phyloP scores from a whole-genome alignment of 2,113 vertebrate species.

The Euleptes europaea region DNA sequence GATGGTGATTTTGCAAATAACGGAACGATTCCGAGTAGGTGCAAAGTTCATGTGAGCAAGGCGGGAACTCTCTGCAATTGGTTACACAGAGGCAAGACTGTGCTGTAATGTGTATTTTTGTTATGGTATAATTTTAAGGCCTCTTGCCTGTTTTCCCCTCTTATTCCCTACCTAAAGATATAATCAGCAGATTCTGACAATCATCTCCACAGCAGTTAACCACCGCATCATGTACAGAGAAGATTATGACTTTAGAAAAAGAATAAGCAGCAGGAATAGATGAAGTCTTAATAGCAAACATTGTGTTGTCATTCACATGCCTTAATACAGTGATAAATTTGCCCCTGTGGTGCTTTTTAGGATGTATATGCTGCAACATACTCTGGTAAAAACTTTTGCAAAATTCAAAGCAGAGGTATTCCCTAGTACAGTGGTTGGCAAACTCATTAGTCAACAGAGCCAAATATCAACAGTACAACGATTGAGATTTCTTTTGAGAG shows the following conservation, averaged over 20 bases:
- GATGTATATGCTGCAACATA: background rate
- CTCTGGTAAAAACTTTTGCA: background rate
- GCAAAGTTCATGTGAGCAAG: background rate
- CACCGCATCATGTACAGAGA: background rate
- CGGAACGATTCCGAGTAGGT: background rate
- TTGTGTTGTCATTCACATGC: conserved; percentile 3
- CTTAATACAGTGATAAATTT: background rate
- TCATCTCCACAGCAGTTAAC: conserved; percentile 28
- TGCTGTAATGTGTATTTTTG: conserved; percentile 10
- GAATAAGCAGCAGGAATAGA: background rate
- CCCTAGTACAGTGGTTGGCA: background rate
- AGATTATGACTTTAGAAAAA: conserved; percentile 7
- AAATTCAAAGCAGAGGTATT: background rate
- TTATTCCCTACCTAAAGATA: conserved; percentile 17
- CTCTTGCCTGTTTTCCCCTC: background rate
- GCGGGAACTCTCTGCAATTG: background rate
- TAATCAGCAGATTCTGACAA: conserved; percentile 27
- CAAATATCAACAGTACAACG: too few species aligned
- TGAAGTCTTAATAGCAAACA: conserved; percentile 21
- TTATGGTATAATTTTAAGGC: conserved; percentile 14
- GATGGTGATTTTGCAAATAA: background rate
- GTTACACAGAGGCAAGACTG: background rate
- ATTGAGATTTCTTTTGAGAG: too few species aligned
- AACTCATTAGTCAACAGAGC: too few species aligned
- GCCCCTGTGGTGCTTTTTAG: background rate